Percentiles rank a stretch among this genome's conserved stretches.
These are phyloP conservation scores for Heliconius hewitsoni DNA, from an alignment of 1,140 invertebrate species.

Conservation along the genomic window DNA sequence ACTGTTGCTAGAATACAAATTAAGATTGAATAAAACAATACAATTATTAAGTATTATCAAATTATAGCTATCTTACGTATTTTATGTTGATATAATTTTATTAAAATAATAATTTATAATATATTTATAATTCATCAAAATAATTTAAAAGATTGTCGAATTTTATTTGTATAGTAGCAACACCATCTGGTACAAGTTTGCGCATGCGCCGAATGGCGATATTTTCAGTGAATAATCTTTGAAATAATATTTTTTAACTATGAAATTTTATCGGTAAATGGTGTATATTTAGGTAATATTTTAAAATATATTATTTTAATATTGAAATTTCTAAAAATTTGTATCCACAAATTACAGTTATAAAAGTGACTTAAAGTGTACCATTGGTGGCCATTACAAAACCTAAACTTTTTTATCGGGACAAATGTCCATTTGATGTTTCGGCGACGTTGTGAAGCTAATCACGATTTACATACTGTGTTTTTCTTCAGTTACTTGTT, in stretches of 20 bases:
- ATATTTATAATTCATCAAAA: not conserved
- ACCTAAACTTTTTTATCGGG: conserved; percentile 80
- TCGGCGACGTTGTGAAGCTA: conserved; percentile 79
- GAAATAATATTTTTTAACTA: conserved; percentile 79
- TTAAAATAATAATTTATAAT: not conserved
- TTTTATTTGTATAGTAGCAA: conserved; percentile 48
- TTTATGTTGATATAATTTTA: not conserved
- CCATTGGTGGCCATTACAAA: conserved; percentile 81
- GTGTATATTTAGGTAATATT: conserved; percentile 72
- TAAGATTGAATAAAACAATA: not conserved
- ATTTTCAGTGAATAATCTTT: conserved; percentile 78
- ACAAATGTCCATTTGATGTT: conserved; percentile 81
- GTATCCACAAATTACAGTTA: conserved; percentile 53
- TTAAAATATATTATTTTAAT: conserved; percentile 40
- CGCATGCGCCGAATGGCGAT: conserved; percentile 81
- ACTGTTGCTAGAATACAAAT: not conserved
- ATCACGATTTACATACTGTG: conserved; percentile 63
- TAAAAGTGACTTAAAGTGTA: conserved; percentile 73
- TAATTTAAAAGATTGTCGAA: not conserved
- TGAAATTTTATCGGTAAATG: conserved; percentile 77
- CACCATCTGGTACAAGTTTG: conserved; percentile 73
- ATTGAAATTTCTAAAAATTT: conserved; percentile 53
- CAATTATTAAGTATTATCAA: not conserved
- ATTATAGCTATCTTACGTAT: not conserved
- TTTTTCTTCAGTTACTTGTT: conserved; percentile 49